Evolutionary conservation across 2,113 vertebrate species (phyloP).

Genomic region (Xiphorhynchus elegans): DNA sequence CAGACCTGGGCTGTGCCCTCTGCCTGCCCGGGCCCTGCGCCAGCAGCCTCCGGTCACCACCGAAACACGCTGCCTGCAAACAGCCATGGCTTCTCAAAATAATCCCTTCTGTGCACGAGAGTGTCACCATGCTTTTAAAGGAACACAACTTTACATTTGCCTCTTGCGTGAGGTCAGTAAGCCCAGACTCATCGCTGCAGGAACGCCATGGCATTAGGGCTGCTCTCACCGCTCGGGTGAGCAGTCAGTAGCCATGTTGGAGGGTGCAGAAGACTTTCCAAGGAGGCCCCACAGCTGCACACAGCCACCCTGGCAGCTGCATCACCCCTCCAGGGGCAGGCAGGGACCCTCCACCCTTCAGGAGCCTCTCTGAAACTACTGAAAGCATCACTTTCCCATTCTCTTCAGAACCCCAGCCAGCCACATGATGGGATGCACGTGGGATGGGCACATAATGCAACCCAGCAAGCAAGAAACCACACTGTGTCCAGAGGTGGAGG

Average conservation of each 20-base stretch:
- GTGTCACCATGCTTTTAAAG: neutral
- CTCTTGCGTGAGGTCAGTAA: neutral
- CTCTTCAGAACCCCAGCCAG: neutral
- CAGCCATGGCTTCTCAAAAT: conserved; percentile 4
- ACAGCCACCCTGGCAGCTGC: neutral
- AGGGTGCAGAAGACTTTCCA: neutral
- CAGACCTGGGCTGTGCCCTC: neutral
- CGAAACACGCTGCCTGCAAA: neutral
- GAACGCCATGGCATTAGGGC: fast-evolving
- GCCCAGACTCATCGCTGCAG: neutral
- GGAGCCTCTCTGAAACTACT: neutral
- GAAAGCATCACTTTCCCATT: neutral
- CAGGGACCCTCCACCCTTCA: neutral
- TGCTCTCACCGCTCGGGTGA: fast-evolving
- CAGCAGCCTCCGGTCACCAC: neutral
- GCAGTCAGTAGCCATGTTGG: neutral
- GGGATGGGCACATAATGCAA: no score
- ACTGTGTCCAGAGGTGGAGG: fast-evolving
- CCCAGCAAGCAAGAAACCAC: neutral
- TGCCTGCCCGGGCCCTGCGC: neutral
- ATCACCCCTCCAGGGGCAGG: neutral
- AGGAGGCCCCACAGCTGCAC: neutral
- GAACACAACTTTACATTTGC: neutral
- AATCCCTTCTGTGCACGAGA: neutral
- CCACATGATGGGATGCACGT: neutral